Evolutionary conservation across 2,113 vertebrate species (phyloP).

Genomic region (Esox niger): DNA sequence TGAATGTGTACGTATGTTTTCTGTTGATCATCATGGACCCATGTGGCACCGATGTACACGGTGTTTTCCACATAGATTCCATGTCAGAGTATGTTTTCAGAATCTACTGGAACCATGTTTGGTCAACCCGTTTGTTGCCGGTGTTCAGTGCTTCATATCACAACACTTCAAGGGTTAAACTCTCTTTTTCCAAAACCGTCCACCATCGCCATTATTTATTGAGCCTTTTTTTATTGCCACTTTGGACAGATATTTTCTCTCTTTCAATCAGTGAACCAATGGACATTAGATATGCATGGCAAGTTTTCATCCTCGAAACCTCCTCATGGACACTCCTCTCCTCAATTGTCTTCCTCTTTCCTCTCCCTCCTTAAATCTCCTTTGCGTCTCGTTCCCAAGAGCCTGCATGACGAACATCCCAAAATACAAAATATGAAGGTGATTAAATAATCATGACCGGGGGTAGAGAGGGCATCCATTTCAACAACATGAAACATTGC

Average conservation of each 20-base stretch:
- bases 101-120: constrained; percentile 24
- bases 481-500: constrained; percentile 12
- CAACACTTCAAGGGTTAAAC: too few relatives aligned
- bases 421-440: constrained; percentile 40
- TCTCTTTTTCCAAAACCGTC: too few relatives aligned
- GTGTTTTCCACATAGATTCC: background rate
- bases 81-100: background rate
- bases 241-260: constrained; percentile 17
- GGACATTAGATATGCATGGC: constrained; percentile 23
- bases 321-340: too few relatives aligned
- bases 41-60: too few relatives aligned
- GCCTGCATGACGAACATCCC: constrained; percentile 5
- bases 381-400: too few relatives aligned
- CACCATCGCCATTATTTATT: constrained; percentile 27
- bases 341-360: too few relatives aligned
- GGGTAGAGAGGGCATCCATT: constrained; percentile 17
- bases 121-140: background rate
- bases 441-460: constrained; percentile 52
- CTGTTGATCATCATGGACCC: too few relatives aligned
- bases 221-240: constrained; percentile 13
- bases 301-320: constrained; percentile 30
- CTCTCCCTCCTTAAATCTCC: too few relatives aligned
- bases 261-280: constrained; percentile 35
- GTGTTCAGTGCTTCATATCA: constrained; percentile 22
- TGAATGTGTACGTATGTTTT: too few relatives aligned